These are phyloP conservation scores for Lithosia quadra DNA, from an alignment of 2,888 invertebrate genomes.

Conservation along the genomic window DNA sequence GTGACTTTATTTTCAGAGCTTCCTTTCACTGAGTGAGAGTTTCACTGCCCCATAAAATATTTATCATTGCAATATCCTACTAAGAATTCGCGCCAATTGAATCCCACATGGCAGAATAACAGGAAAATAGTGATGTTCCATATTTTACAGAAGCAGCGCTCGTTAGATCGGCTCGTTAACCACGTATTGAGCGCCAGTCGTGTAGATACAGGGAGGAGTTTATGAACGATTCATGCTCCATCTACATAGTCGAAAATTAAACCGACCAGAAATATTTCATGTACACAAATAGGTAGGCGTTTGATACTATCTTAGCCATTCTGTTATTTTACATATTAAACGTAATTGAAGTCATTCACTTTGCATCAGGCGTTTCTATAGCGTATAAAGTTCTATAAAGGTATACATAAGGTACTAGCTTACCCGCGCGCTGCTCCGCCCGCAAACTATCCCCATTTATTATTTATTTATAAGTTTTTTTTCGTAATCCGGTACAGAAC, in stretches of 20 bases:
- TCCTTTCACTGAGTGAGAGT: neutral
- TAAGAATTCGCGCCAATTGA: constrained; percentile 7
- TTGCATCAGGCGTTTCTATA: neutral
- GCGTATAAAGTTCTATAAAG: neutral
- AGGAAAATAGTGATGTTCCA: constrained; percentile 5
- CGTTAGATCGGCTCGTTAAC: constrained; percentile 11
- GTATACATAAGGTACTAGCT: too few relatives aligned
- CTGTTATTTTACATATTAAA: neutral
- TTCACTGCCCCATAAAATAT: neutral
- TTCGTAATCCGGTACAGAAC: too few relatives aligned
- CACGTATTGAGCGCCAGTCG: constrained; percentile 7
- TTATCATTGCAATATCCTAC: neutral
- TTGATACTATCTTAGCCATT: too few relatives aligned
- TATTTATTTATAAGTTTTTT: too few relatives aligned
- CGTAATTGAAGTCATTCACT: neutral
- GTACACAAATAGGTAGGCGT: neutral
- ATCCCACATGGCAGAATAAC: neutral
- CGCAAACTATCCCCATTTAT: too few relatives aligned
- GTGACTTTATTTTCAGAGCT: too few relatives aligned
- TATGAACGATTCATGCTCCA: constrained; percentile 8
- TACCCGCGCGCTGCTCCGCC: too few relatives aligned
- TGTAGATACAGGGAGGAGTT: neutral
- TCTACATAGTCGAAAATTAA: neutral
- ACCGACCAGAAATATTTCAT: neutral
- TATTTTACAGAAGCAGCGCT: constrained; percentile 1